A percentile compares a stretch with the other conserved stretches of the same genome.
Conservation (phyloP, 2,888 invertebrate species). For the Diarsia mendica region DNA sequence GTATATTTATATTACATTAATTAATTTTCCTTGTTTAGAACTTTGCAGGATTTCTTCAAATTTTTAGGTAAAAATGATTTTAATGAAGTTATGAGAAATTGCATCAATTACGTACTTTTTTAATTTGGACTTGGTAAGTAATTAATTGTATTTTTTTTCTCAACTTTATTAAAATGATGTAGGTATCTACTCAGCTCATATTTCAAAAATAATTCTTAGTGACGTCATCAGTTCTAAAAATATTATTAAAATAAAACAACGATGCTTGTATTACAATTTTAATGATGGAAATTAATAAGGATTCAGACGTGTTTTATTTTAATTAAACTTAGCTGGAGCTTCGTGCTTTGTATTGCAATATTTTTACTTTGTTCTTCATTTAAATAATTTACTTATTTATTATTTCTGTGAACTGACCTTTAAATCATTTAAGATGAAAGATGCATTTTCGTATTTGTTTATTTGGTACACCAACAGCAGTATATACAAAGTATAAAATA, state of each 20-base stretch:
- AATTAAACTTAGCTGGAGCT: background rate
- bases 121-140: constrained; percentile 29
- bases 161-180: constrained; percentile 1
- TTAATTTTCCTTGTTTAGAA: constrained; percentile 51
- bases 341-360: background rate
- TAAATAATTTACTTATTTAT: background rate
- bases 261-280: background rate
- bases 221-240: background rate
- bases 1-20: constrained; percentile 23
- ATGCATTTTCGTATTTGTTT: background rate
- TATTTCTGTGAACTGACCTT: background rate
- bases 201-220: background rate
- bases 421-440: no score
- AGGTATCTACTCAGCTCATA: background rate
- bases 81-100: constrained; percentile 49
- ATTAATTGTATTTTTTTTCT: constrained; percentile 34
- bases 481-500: no score
- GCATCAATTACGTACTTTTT: constrained; percentile 45
- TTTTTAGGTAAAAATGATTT: constrained; percentile 44
- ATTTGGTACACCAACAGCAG: no score
- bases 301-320: background rate
- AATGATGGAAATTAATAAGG: background rate
- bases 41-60: constrained; percentile 14
- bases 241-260: background rate
- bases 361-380: background rate